Conservation (phyloP, 2,113 vertebrate genomes). For the Rhineura floridana region DNA sequence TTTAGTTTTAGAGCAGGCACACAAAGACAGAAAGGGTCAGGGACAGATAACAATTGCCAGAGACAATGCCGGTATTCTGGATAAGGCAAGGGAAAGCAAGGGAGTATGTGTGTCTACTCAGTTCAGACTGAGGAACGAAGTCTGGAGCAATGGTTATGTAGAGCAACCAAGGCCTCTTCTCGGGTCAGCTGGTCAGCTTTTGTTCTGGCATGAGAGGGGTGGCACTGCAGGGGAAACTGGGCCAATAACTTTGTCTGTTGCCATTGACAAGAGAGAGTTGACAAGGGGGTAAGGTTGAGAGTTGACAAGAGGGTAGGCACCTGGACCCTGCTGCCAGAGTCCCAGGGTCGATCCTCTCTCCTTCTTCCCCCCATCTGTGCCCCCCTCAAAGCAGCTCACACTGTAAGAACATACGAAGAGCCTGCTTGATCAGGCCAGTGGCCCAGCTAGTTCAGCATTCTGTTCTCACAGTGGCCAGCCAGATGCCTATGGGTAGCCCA, state of each 20-base stretch:
- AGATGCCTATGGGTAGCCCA: too few relatives aligned
- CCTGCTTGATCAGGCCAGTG: too few relatives aligned
- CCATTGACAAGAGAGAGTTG: too few relatives aligned
- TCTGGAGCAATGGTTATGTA: neutral
- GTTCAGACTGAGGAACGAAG: neutral
- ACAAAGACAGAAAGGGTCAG: neutral
- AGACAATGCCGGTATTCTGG: neutral
- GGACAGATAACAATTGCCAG: neutral
- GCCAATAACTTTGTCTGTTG: neutral
- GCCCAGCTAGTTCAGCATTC: too few relatives aligned
- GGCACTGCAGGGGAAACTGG: neutral
- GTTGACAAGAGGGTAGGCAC: neutral
- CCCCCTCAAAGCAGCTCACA: neutral
- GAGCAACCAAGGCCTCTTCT: neutral
- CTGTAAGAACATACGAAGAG: too few relatives aligned
- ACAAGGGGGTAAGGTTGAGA: too few relatives aligned
- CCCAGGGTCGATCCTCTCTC: neutral
- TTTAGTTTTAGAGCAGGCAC: too few relatives aligned
- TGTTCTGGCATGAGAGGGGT: neutral
- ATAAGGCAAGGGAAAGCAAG: neutral
- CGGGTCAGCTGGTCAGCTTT: neutral
- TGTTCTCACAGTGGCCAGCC: too few relatives aligned
- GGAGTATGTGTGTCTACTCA: neutral
- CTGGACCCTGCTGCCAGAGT: neutral
- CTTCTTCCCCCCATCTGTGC: neutral